These are phyloP conservation scores for Holothuria scabra DNA, from an alignment of 53 echinoderm and acorn worm genomes.

Conservation along the genomic window DNA sequence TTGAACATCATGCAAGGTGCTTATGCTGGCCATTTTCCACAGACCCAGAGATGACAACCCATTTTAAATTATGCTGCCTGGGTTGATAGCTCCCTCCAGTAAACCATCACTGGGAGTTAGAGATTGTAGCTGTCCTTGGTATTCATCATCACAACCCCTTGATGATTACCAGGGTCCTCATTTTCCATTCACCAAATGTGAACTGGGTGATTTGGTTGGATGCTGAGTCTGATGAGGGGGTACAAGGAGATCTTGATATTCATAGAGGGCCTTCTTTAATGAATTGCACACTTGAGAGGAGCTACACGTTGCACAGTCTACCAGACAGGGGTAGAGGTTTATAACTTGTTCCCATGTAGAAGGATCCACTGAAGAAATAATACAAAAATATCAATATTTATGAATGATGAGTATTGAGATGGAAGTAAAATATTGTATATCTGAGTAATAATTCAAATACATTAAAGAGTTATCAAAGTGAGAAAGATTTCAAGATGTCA, in stretches of 20 bases:
- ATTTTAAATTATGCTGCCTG: too few species aligned
- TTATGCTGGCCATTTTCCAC: too few species aligned
- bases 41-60: too few species aligned
- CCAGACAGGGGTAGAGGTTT: slow-evolving; percentile 87
- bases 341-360: slow-evolving; percentile 96
- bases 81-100: too few species aligned
- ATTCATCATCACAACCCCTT: neutral
- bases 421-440: too few species aligned
- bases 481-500: too few species aligned
- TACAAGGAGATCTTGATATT: slow-evolving; percentile 91
- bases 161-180: neutral
- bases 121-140: neutral
- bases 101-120: neutral
- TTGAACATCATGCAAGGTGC: too few species aligned
- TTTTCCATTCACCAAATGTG: slow-evolving; percentile 69
- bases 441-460: too few species aligned
- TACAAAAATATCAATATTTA: neutral
- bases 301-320: slow-evolving; percentile 97
- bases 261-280: slow-evolving; percentile 92
- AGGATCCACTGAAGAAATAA: slow-evolving; percentile 21
- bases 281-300: slow-evolving; percentile 95
- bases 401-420: too few species aligned
- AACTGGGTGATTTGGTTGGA: too few species aligned
- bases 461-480: too few species aligned
- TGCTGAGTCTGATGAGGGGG: slow-evolving; percentile 53